Percentiles rank a stretch among this genome's conserved stretches.
Evolutionary conservation across 1,140 invertebrate species (phyloP).

Genomic region (Drosophila ercepeae): DNA sequence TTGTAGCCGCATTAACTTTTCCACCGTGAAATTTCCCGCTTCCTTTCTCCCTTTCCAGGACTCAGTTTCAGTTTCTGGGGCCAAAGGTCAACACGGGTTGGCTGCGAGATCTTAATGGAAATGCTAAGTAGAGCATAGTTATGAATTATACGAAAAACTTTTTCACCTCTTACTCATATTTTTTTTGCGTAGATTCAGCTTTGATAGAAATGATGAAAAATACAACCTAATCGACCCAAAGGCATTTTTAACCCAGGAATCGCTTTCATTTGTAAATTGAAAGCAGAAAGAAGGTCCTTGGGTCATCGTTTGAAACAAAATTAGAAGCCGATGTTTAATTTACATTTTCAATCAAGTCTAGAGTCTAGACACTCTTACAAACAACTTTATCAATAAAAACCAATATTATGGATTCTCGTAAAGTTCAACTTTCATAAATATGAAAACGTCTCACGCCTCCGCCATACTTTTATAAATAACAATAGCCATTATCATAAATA

Average conservation of each 20-base stretch:
- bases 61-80: neutral
- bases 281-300: neutral
- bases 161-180: conserved; percentile 25
- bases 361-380: conserved; percentile 52
- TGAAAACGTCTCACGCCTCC: conserved; percentile 24
- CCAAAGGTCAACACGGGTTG: conserved; percentile 46
- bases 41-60: neutral
- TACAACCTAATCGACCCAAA: conserved; percentile 13
- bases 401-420: conserved; percentile 28
- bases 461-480: conserved; percentile 16
- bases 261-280: conserved; percentile 14
- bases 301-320: neutral
- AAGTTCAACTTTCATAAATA: conserved; percentile 40
- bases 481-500: conserved; percentile 61
- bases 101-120: conserved; percentile 49
- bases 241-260: conserved; percentile 17
- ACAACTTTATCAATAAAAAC: conserved; percentile 35
- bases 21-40: conserved; percentile 46
- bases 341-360: conserved; percentile 46
- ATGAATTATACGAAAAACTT: conserved; percentile 69
- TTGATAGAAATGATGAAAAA: conserved; percentile 33
- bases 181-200: conserved; percentile 12
- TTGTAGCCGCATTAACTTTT: conserved; percentile 68
- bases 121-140: conserved; percentile 53
- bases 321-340: neutral